Percentiles rank a stretch among this genome's conserved stretches.
phyloP scores from a whole-genome alignment of 2,888 invertebrate genomes.

The Caenorhabditis macrosperma region DNA sequence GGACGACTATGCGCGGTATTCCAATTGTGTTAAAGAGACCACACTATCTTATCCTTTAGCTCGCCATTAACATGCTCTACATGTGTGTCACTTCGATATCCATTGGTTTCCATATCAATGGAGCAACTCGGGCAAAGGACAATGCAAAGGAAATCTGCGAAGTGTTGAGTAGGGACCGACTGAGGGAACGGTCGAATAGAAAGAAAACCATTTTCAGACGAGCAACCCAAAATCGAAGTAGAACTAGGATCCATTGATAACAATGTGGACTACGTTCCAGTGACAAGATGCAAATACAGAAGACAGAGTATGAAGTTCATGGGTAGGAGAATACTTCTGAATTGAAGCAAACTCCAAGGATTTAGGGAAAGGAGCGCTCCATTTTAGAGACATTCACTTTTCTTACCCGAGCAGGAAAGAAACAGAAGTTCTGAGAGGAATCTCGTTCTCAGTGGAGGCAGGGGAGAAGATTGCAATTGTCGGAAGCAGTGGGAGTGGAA shows the following conservation, averaged over 20 bases:
- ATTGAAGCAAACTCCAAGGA: too few species aligned
- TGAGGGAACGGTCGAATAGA: not conserved
- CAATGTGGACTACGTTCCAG: slow-evolving; percentile 59
- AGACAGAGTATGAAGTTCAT: slow-evolving; percentile 68
- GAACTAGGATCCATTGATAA: slow-evolving; percentile 60
- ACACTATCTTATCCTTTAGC: slow-evolving; percentile 39
- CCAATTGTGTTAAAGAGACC: too few species aligned
- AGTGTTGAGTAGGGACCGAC: slow-evolving; percentile 65
- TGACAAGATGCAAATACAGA: slow-evolving; percentile 61
- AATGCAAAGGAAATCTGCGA: slow-evolving; percentile 74
- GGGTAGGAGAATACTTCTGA: slow-evolving; percentile 48
- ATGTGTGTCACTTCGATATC: slow-evolving; percentile 78
- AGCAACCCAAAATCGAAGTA: slow-evolving; percentile 65
- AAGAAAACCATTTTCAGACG: slow-evolving; percentile 47
- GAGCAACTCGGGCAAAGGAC: slow-evolving; percentile 73
- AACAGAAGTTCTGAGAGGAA: slow-evolving; percentile 74
- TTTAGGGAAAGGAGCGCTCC: slow-evolving; percentile 81
- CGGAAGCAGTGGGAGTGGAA: slow-evolving; percentile 78
- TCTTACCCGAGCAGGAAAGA: slow-evolving; percentile 88
- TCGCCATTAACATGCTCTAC: slow-evolving; percentile 78
- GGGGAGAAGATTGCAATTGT: slow-evolving; percentile 79
- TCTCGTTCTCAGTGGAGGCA: slow-evolving; percentile 72
- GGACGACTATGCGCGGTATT: slow-evolving; percentile 77
- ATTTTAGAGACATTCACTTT: slow-evolving; percentile 87
- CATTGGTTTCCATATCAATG: slow-evolving; percentile 79